Conservation (phyloP, 2,888 invertebrate genomes). For the Cyclophora albipunctata region DNA sequence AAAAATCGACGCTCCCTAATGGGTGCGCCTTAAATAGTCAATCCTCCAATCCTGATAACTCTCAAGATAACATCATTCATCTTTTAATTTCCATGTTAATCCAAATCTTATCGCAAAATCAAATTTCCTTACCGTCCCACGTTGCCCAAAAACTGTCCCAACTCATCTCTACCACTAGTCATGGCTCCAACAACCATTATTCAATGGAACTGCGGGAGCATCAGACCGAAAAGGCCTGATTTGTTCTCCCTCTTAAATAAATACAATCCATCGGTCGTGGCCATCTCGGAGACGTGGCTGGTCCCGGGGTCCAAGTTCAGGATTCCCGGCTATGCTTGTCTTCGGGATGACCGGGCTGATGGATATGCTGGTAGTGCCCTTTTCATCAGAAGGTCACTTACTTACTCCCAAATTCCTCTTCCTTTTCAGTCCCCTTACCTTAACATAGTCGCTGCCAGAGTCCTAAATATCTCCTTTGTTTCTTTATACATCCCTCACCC, state of each 20-base stretch:
- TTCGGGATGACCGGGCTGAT: slow-evolving; percentile 18
- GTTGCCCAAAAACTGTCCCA: slow-evolving; percentile 4
- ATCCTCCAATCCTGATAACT: neutral
- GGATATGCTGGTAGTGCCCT: slow-evolving; percentile 15
- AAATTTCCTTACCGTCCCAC: slow-evolving; percentile 2
- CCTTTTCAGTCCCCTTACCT: slow-evolving; percentile 4
- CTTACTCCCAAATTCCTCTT: slow-evolving; percentile 8
- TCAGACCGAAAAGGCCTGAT: slow-evolving; percentile 3
- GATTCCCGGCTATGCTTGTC: slow-evolving; percentile 15
- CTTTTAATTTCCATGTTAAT: neutral
- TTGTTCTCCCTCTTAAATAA: neutral
- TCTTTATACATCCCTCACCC: slow-evolving; percentile 15
- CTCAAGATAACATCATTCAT: slow-evolving; percentile 1
- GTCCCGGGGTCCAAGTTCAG: neutral
- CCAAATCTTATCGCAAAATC: neutral
- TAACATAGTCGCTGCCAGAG: slow-evolving; percentile 12
- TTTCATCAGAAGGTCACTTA: slow-evolving; percentile 4
- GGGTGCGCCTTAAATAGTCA: neutral
- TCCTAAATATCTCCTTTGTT: slow-evolving; percentile 9
- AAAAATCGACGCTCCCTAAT: neutral
- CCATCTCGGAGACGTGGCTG: slow-evolving; percentile 3
- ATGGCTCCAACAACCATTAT: slow-evolving; percentile 2
- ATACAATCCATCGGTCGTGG: neutral
- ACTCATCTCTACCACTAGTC: neutral
- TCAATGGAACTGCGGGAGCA: slow-evolving; percentile 16